Percentiles rank a stretch among this genome's conserved stretches.
Conservation (phyloP, 2,797 vertebrate genomes). For the Natrix natrix region DNA sequence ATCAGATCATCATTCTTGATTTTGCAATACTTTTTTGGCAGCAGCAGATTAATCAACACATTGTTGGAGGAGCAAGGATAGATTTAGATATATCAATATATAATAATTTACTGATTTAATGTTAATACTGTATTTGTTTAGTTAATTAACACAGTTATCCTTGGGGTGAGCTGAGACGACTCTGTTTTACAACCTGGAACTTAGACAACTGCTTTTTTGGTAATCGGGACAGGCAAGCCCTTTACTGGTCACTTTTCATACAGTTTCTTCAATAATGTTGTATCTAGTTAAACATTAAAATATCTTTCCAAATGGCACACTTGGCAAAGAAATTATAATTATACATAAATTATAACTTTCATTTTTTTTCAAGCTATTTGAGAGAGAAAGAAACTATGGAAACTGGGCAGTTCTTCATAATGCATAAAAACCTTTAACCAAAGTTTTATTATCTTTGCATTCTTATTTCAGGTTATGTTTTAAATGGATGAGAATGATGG, state of each 20-base stretch:
- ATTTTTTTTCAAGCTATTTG: neutral
- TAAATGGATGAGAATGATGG: neutral
- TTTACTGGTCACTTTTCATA: slow-evolving; percentile 1
- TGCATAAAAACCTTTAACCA: neutral
- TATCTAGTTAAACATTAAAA: neutral
- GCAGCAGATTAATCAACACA: neutral
- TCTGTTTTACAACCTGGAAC: neutral
- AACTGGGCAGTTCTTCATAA: neutral
- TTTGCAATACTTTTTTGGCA: neutral
- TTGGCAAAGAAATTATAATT: neutral
- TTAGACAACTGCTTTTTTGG: neutral
- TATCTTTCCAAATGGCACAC: neutral
- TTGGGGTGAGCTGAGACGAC: neutral
- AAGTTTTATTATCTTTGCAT: neutral
- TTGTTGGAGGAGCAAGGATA: neutral
- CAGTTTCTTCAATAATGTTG: slow-evolving; percentile 11
- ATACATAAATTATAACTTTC: neutral
- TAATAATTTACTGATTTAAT: neutral
- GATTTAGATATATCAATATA: neutral
- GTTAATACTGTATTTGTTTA: slow-evolving; percentile 1
- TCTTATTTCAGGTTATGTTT: neutral
- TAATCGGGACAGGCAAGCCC: neutral
- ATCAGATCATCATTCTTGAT: neutral
- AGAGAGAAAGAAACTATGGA: neutral
- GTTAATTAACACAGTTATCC: neutral